Evolutionary conservation across 2,113 vertebrate species (phyloP), one percentile per base, ranked within the genome.

Genomic region (Anolis carolinensis): DNA sequence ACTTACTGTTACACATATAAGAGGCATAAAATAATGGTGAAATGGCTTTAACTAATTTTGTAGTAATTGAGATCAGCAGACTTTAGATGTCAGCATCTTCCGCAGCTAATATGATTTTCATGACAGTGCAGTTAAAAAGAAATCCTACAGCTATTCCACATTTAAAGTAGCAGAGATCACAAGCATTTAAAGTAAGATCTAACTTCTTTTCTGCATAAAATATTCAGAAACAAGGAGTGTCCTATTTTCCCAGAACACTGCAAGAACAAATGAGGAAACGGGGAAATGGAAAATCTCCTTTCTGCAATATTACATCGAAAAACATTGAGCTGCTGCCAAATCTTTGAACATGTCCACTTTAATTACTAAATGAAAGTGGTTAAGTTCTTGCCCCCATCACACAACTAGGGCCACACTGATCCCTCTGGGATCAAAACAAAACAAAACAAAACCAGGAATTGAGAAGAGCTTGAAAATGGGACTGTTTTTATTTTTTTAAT

Each of bases 11-110:
- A 30, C 25, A 2, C 7, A 23, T 44, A 18, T 5, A 2, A 39
- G 21, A 30, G 44, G 9, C 50, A 36, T 25, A 9, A 2, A 13
- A 39, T 10, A 23, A 44, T 44, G 72, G 39, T 18, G 48, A 76
- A 27, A 76, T 30, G 3, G 44, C 23, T 27, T 50, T 48, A 59
- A 39, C 32, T 18, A 20, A 18, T 20, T 20, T 18, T 0, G 10
- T 95, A 92, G 93, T 75, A 44, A 87, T 73, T 92, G 88, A 80
- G 88, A 91, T 84, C 73, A 87, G 50, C 68, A 14, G 11, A 11
- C 88, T 92, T 90, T 90, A 90, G 88, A 90, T 65, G 87, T 90
- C 89, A 89, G 88, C 88, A 89, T 92, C 89, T 77, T 92, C 80
- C 90, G 86, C 83, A 71, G 80, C 84, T 92, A 92, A 90, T 89